Base-by-base conservation (phyloP, 2,797 vertebrate species). In the Echeneis naucrates region DNA sequence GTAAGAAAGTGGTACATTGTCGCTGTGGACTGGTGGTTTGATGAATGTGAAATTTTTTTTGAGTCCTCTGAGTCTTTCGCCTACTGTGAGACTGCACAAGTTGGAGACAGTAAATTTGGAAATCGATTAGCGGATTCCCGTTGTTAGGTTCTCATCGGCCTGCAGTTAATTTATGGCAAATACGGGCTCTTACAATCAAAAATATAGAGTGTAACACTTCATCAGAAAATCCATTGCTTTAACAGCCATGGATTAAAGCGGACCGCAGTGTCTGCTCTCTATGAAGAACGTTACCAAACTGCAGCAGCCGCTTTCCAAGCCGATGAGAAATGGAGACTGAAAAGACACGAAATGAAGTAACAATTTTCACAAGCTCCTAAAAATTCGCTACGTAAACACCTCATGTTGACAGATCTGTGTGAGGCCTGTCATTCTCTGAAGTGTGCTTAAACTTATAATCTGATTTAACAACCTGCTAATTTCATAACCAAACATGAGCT, bases 401-500 rank as follows among this genome's bases (percentile, higher is more conserved):
- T 19, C 26, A 57, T n/a, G 38, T 2, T 53, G 37, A 47, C 27
- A 58, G 23, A 4, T 23, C 44, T 40, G 23, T 52, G 47, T 73
- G 27, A 73, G 23, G 45, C 2, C 16, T n/a, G 21, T 9, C 23
- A 12, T 35, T 21, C 62, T 60, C 21, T 68, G 26, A 13, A 40
- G 37, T 3, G 4, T 19, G 32, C 53, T 64, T 68, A 32, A 57
- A 12, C 35, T 57, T 17, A 2, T 59, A 8, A 62, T 64, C 14
- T 47, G 74, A 64, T 77, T 70, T 40, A 59, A 47, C 0, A 26
- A 5, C 6, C 47, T 59, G 30, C 58, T 65, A 32, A 65, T 33
- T 17, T 52, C 21, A 48, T 37, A 51, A 19, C 11, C 32, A 24
- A 67, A 54, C 64, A 51, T 42, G n/a, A 11, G 48, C 35, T 30